Base-by-base conservation (phyloP, 2,797 vertebrate species). In the Xenops minutus region DNA sequence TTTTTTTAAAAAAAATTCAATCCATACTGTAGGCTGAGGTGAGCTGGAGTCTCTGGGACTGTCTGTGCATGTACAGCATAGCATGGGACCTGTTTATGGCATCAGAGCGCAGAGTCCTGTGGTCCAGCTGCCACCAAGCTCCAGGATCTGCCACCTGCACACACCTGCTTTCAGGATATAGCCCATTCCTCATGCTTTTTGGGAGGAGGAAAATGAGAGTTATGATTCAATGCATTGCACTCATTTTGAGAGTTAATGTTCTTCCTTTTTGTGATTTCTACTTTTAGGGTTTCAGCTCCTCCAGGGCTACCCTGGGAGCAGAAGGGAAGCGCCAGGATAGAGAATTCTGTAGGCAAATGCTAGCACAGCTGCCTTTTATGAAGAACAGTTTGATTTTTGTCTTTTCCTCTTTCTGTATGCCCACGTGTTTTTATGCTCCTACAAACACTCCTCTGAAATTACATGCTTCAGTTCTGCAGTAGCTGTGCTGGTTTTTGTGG, bases 331-430 rank as follows among this genome's bases (percentile, higher is more conserved):
- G 54, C 23, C 7, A 59, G 82, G 46, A 26, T 43, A 29, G 55
- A 78, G 79, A 83, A 62, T 29, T 18, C 69, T 48, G 34, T 55
- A 59, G 82, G 93, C 87, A 86, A 85, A 73, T 86, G 58, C 69
- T 34, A 73, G 71, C 51, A 55, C 46, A 92, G 85, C 73, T 91
- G 79, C 77, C 48, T 88, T 88, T 69, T 56, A 61, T 2, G 0
- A 84, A 69, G 73, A 85, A 86, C 54, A 75, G 91, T 88, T 83
- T 59, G 39, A 89, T 91, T 94, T 94, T 82, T 92, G 77, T 92
- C 67, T 90, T 89, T 78, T 85, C 72, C 39, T 88, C 78, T 82
- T 93, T 93, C 85, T 92, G 5, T 58, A 39, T 92, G 83, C 83
- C 92, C 86, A 90, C 20, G 0, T 93, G 36, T 92, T 92, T 79